Conservation (phyloP, 1,140 invertebrate species). For the Drosophila rhopaloa region DNA sequence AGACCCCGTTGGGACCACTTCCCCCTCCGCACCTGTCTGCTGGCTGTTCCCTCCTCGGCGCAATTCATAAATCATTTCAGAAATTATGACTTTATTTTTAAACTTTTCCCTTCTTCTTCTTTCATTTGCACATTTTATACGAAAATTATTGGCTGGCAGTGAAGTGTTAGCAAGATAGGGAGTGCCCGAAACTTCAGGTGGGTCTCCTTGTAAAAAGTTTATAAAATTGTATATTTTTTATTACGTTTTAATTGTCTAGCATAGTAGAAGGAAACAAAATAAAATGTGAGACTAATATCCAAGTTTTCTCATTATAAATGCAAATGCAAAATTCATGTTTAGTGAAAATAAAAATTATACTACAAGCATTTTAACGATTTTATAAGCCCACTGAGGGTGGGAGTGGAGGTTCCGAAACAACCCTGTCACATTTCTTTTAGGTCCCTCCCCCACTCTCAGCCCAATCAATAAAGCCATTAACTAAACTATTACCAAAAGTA, state of each 20-base stretch:
- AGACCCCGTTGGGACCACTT: constrained; percentile 11
- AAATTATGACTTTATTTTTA: constrained; percentile 82
- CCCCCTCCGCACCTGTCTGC: constrained; percentile 36
- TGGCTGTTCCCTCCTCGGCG: constrained; percentile 34
- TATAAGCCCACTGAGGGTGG: no score
- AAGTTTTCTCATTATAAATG: constrained; percentile 54
- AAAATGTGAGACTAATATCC: background rate
- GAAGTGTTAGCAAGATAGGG: constrained; percentile 1
- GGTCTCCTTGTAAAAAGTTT: constrained; percentile 15
- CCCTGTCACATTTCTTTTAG: background rate
- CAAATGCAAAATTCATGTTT: constrained; percentile 70
- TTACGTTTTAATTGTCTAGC: constrained; percentile 64
- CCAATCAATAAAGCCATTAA: constrained; percentile 66
- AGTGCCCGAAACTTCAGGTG: constrained; percentile 10
- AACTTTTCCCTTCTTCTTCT: constrained; percentile 42
- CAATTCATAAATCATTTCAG: constrained; percentile 80
- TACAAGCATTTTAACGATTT: constrained; percentile 53
- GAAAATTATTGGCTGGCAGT: constrained; percentile 60
- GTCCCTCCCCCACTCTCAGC: background rate
- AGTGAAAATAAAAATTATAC: constrained; percentile 59
- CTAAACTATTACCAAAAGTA: constrained; percentile 34
- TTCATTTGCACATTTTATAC: constrained; percentile 70
- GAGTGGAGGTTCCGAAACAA: background rate
- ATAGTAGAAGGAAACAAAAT: background rate
- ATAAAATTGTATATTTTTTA: constrained; percentile 43